Percentiles rank a stretch among this genome's conserved stretches.
phyloP scores from a whole-genome alignment of 2,797 vertebrate species.

The Phaenicophaeus curvirostris region DNA sequence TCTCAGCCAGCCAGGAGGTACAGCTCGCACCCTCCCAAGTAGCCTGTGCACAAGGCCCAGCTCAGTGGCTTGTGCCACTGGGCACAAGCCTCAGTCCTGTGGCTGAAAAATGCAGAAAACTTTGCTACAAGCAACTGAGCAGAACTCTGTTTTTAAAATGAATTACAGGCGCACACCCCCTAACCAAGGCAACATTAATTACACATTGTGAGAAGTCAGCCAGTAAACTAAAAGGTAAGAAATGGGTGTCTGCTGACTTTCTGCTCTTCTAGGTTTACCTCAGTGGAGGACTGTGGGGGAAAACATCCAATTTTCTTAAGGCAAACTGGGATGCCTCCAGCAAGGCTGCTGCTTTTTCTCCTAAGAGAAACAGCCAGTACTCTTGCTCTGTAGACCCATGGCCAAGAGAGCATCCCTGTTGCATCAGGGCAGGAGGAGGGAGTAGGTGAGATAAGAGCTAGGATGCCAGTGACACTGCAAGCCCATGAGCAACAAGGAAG shows the following conservation, averaged over 20 bases:
- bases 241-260: not conserved
- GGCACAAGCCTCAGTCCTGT: not conserved
- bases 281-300: not conserved
- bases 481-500: not conserved
- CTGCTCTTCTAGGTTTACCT: not conserved
- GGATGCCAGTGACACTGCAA: not conserved
- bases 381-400: fast-evolving
- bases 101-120: not conserved
- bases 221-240: not conserved
- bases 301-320: not conserved
- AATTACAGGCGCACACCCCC: not conserved
- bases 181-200: not conserved
- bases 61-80: too few species aligned
- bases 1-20: not conserved
- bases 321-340: not conserved
- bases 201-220: not conserved
- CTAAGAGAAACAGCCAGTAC: not conserved
- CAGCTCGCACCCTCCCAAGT: not conserved
- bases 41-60: not conserved
- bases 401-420: not conserved
- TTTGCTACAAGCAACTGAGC: not conserved
- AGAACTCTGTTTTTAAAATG: not conserved
- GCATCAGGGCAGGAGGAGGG: not conserved
- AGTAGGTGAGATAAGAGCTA: not conserved
- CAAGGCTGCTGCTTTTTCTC: not conserved